phyloP scores from a whole-genome alignment of 37 sponge, comb jelly and placozoan genomes.

The Beroe ovata region DNA sequence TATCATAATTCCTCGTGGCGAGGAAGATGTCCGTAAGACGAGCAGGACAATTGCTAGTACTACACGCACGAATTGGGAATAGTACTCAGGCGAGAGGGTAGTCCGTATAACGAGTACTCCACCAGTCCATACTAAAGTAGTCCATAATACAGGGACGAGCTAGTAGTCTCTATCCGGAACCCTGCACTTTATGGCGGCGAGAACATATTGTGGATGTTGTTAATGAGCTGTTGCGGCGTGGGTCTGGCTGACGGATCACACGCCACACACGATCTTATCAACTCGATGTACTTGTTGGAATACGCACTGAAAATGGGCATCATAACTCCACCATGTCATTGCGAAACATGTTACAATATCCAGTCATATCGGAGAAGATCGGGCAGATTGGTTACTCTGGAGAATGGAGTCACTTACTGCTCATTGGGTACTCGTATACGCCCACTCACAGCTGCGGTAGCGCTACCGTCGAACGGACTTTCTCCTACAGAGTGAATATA shows the following conservation, averaged over 20 bases:
- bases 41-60: no score
- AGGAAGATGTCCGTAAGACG: no score
- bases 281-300: constrained; percentile 29
- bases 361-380: no score
- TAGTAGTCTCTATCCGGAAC: no score
- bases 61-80: no score
- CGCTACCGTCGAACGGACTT: constrained; percentile 89
- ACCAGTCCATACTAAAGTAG: no score
- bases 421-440: constrained; percentile 75
- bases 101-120: no score
- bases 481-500: no score
- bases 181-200: no score
- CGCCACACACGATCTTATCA: constrained; percentile 10
- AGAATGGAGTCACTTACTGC: constrained; percentile 69
- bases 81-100: no score
- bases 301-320: constrained; percentile 3
- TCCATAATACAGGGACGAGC: no score
- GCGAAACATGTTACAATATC: neutral
- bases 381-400: neutral
- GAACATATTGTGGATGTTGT: constrained; percentile 14
- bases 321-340: neutral
- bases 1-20: no score
- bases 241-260: neutral
- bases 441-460: constrained; percentile 83
- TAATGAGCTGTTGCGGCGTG: neutral